Base-by-base conservation (phyloP, 2,113 vertebrate species). In the Ptilonorhynchus violaceus region DNA sequence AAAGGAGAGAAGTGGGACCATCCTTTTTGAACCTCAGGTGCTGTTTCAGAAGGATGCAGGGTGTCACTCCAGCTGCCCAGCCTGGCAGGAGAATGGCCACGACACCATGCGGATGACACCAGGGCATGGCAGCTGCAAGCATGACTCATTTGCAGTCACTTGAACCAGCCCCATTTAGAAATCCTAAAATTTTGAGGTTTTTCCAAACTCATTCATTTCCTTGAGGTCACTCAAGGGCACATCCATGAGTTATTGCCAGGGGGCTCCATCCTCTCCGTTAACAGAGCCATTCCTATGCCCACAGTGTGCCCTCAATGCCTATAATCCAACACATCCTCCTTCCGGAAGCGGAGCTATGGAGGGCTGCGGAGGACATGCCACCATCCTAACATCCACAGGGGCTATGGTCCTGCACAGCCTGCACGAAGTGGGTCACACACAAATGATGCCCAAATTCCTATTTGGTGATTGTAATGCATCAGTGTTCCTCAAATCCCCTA, bases 281-380 rank as follows among this genome's bases (percentile, higher is more conserved):
- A 39, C 31, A 50, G n/a, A 16, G 12, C 25, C 2, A 3, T 21
- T 77, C 11, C 78, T 25, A 30, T 0, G 1, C 15, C 35, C 2
- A 5, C 52, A 66, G 22, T 1, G 24, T 9, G 58, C 25, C 58
- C 58, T 46, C 50, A 52, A 31, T 12, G 15, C 24, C 80, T 49
- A 33, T 5, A 31, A 31, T 7, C 49, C 42, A 55, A 44, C 41
- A 62, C 3, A 2, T 21, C 33, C 53, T 64, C 58, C 46, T 53
- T 15, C 31, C 6, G 5, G 39, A n/a, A 68, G 42, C 2, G 0
- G 46, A 68, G 76, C 44, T 35, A n/a, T 5, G 3, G 39, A 31
- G n/a, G n/a, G 25, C 42, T 37, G 33, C 1, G 0, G 21, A 69
- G 47, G 27, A 80, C 1, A 1, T 0, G 1, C 11, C 1, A 1